These are phyloP conservation scores for Epirrita christyi DNA, from an alignment of 2,888 invertebrate species.

Conservation along the genomic window DNA sequence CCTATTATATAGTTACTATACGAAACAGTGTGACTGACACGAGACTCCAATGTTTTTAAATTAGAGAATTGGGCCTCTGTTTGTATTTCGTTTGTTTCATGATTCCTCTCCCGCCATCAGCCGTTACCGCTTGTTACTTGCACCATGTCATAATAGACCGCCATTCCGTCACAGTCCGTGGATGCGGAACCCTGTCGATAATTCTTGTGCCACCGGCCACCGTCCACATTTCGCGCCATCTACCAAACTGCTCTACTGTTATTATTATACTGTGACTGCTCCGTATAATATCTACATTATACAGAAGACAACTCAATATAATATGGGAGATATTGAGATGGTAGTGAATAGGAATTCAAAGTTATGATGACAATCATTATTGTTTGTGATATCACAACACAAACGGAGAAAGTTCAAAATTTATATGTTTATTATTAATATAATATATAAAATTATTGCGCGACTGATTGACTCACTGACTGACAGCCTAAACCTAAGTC, in stretches of 20 bases:
- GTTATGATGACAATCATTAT: constrained; percentile 13
- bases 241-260: constrained; percentile 39
- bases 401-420: constrained; percentile 5
- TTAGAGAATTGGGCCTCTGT: no score
- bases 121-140: constrained; percentile 41
- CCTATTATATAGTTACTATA: no score
- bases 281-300: constrained; percentile 25
- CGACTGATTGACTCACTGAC: no score
- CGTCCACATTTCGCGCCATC: constrained; percentile 44
- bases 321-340: constrained; percentile 20
- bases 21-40: no score
- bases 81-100: no score
- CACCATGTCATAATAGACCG: constrained; percentile 36
- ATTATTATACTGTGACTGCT: constrained; percentile 10
- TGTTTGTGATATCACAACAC: constrained; percentile 6
- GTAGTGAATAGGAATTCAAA: constrained; percentile 9
- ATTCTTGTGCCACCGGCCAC: constrained; percentile 52
- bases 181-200: constrained; percentile 54
- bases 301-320: constrained; percentile 21
- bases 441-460: no score
- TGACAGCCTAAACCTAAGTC: no score
- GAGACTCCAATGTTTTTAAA: no score
- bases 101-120: no score
- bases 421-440: no score
- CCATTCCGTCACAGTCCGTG: constrained; percentile 63